Evolutionary conservation across 2,888 invertebrate genomes (phyloP).

Genomic region (Molorchus minor): DNA sequence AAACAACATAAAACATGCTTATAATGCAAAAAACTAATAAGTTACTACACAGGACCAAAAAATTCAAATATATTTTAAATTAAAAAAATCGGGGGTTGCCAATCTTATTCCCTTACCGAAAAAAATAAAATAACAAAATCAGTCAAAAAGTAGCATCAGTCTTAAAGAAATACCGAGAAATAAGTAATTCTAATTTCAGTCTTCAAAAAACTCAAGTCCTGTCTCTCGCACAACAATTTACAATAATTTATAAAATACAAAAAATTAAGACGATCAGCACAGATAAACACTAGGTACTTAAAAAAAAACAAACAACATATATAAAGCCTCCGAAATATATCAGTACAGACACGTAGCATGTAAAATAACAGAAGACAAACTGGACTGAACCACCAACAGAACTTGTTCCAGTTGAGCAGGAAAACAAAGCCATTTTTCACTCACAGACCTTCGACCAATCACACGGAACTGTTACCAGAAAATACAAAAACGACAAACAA

Average conservation of each 20-base stretch:
- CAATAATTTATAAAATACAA: conserved; percentile 47
- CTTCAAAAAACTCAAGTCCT: conserved; percentile 56
- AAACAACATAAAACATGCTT: conserved; percentile 64
- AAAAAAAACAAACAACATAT: conserved; percentile 39
- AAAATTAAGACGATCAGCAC: conserved; percentile 41
- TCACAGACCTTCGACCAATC: too few relatives aligned
- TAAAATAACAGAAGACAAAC: conserved; percentile 32
- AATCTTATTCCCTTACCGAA: conserved; percentile 52
- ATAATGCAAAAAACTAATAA: conserved; percentile 61
- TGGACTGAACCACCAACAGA: too few relatives aligned
- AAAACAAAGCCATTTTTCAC: too few relatives aligned
- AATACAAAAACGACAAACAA: too few relatives aligned
- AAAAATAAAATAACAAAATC: conserved; percentile 57
- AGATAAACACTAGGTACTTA: conserved; percentile 39
- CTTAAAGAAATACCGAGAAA: conserved; percentile 58
- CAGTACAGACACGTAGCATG: conserved; percentile 38
- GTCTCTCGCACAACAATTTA: conserved; percentile 55
- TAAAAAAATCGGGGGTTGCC: conserved; percentile 61
- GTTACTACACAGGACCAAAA: conserved; percentile 52
- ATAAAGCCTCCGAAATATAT: conserved; percentile 44
- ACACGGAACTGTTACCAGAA: too few relatives aligned
- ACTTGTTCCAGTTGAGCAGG: too few relatives aligned
- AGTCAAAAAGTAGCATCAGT: conserved; percentile 60
- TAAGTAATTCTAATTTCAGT: conserved; percentile 52
- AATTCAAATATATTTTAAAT: conserved; percentile 49